These are phyloP conservation scores for Parambassis ranga DNA, from an alignment of 2,797 vertebrate species.

Conservation along the genomic window DNA sequence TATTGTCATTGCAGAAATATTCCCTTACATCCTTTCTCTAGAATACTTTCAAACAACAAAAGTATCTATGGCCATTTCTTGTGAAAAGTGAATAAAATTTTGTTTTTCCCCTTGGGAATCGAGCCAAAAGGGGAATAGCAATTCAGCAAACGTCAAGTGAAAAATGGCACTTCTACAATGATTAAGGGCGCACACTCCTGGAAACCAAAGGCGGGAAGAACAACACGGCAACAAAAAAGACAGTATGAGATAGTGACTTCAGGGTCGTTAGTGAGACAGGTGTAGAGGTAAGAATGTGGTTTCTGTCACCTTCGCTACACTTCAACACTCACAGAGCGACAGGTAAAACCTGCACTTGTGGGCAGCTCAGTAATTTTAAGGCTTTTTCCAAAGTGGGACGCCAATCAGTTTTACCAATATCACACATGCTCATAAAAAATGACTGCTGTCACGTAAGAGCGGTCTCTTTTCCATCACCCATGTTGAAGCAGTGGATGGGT, in stretches of 20 bases:
- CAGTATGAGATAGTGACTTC: constrained; percentile 4
- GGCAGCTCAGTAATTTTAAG: constrained; percentile 17
- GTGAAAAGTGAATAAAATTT: neutral
- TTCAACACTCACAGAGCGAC: constrained; percentile 4
- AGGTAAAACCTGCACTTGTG: neutral
- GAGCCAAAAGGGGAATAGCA: constrained; percentile 7
- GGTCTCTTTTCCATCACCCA: neutral
- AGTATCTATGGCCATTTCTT: neutral
- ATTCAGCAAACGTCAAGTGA: constrained; percentile 13
- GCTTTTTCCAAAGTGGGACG: constrained; percentile 36
- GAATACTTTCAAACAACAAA: neutral
- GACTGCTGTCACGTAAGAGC: neutral
- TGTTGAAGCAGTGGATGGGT: neutral
- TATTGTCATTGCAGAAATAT: neutral
- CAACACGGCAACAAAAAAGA: constrained; percentile 3
- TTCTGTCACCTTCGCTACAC: constrained; percentile 35
- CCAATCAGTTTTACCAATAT: constrained; percentile 37
- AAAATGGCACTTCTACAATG: constrained; percentile 13
- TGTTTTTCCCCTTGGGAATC: neutral
- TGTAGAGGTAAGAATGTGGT: constrained; percentile 10
- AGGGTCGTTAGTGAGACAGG: constrained; percentile 30
- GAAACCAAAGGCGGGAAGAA: constrained; percentile 28
- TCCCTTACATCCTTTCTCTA: neutral
- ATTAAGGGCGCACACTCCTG: constrained; percentile 7
- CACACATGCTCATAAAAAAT: neutral